These are phyloP conservation scores for Hemicordylus capensis DNA, from an alignment of 2,113 vertebrate genomes.

Conservation along the genomic window DNA sequence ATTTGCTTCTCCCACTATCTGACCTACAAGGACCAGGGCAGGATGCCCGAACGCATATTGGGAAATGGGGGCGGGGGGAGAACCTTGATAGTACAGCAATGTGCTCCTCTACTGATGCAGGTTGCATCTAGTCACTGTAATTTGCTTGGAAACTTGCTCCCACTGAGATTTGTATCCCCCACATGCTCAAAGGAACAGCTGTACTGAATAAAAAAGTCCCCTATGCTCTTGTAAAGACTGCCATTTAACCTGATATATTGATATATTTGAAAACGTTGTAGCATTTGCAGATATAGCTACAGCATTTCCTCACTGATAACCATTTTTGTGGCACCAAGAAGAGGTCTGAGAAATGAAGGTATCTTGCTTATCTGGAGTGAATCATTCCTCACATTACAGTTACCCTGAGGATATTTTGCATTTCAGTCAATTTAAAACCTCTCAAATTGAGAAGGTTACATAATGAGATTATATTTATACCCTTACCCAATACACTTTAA, in stretches of 20 bases:
- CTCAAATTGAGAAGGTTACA: background rate
- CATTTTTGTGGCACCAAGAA: conserved; percentile 33
- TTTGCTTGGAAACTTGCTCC: conserved; percentile 31
- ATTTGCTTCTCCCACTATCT: background rate
- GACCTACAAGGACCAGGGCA: background rate
- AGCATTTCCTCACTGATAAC: conserved; percentile 34
- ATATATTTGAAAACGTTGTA: background rate
- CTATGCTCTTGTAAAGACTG: conserved; percentile 31
- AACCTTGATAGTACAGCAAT: background rate
- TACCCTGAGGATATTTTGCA: background rate
- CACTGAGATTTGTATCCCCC: background rate
- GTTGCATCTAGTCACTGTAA: conserved; percentile 6
- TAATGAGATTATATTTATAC: background rate
- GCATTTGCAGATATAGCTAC: conserved; percentile 26
- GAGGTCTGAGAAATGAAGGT: conserved; percentile 56
- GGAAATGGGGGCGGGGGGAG: background rate
- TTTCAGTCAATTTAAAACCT: background rate
- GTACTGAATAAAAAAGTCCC: conserved; percentile 35
- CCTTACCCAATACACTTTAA: background rate
- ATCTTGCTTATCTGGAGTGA: conserved; percentile 48
- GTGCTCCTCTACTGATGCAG: conserved; percentile 23
- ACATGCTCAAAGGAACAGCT: conserved; percentile 49
- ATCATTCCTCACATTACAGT: conserved; percentile 41
- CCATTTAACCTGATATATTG: conserved; percentile 38
- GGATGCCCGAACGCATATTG: rapidly evolving